Evolutionary conservation across 2,797 vertebrate genomes (phyloP).

Genomic region (Pseudochirops cupreus): DNA sequence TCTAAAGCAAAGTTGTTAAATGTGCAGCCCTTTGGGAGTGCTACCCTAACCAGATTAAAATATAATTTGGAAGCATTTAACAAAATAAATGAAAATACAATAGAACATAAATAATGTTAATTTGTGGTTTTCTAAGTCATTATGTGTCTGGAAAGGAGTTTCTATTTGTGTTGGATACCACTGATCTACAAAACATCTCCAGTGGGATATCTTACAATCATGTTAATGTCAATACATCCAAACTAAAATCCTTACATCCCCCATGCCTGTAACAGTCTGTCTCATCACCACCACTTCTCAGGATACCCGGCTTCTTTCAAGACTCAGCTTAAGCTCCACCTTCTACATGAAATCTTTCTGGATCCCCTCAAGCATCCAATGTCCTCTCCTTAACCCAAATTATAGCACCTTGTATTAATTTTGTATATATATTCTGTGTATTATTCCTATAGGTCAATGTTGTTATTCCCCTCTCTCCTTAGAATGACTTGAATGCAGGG

Average conservation of each 20-base stretch:
- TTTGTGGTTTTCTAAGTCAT: not conserved
- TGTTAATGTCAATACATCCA: not conserved
- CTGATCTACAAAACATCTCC: not conserved
- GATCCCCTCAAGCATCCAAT: not conserved
- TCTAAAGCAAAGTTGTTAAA: not conserved
- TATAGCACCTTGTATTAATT: not conserved
- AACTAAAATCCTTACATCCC: not conserved
- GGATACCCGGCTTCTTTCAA: not conserved
- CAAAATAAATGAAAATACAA: not conserved
- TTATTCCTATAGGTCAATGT: not conserved
- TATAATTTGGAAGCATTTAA: not conserved
- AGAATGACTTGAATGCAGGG: not conserved
- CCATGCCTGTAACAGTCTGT: not conserved
- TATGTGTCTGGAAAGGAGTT: not conserved
- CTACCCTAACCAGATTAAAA: not conserved
- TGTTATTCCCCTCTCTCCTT: not conserved
- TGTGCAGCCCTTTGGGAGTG: not conserved
- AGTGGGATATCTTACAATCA: not conserved
- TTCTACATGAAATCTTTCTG: not conserved
- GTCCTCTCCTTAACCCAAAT: not conserved
- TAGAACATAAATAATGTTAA: not conserved
- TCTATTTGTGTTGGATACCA: not conserved
- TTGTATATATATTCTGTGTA: not conserved
- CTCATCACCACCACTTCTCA: not conserved
- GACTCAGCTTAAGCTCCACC: not conserved